Evolutionary conservation across 2,888 invertebrate genomes (phyloP).

Genomic region (Actias luna): DNA sequence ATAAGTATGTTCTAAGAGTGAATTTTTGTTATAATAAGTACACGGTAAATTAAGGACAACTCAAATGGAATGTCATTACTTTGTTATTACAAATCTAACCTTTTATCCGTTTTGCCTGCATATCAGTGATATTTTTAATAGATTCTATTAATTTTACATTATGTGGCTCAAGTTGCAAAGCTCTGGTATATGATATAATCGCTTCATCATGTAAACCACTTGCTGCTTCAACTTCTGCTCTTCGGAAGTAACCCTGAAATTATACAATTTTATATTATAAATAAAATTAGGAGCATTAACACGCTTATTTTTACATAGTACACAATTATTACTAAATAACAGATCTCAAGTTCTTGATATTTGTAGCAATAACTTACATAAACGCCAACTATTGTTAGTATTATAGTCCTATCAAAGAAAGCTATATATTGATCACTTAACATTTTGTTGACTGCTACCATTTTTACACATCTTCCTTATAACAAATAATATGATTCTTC

Average conservation of each 20-base stretch:
- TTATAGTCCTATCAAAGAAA: too few species aligned
- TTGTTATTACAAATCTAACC: slow-evolving; percentile 56
- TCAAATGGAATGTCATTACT: slow-evolving; percentile 1
- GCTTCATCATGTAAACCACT: slow-evolving; percentile 86
- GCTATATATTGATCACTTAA: too few species aligned
- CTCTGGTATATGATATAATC: slow-evolving; percentile 85
- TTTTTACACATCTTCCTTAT: too few species aligned
- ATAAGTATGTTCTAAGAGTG: too few species aligned
- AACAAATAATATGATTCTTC: background rate
- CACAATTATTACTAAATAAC: background rate
- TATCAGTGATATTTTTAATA: slow-evolving; percentile 81
- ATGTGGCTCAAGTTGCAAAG: slow-evolving; percentile 84
- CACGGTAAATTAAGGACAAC: too few species aligned
- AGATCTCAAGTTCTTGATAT: too few species aligned
- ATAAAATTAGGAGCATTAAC: too few species aligned
- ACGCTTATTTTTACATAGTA: background rate
- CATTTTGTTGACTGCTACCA: too few species aligned
- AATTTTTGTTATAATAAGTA: too few species aligned
- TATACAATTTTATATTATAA: background rate
- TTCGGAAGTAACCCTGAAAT: slow-evolving; percentile 85
- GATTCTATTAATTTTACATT: slow-evolving; percentile 84
- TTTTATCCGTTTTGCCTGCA: slow-evolving; percentile 82
- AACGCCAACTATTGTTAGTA: too few species aligned
- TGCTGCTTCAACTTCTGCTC: slow-evolving; percentile 87
- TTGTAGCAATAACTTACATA: too few species aligned